phyloP scores from a whole-genome alignment of 2,113 vertebrate genomes.

The Gulo gulo region DNA sequence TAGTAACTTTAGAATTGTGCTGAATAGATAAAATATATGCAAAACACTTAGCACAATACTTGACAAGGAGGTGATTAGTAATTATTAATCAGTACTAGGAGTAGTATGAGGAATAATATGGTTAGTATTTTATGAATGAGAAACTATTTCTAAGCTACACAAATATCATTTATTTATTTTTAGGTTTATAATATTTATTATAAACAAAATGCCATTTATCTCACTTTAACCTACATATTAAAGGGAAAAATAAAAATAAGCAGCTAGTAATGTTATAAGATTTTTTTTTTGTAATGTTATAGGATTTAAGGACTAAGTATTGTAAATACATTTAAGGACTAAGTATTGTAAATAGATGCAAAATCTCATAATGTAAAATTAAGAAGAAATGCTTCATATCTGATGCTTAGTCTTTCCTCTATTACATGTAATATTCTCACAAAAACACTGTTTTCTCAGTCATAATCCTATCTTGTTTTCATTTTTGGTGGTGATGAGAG shows the following conservation, averaged over 20 bases:
- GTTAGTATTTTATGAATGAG: background rate
- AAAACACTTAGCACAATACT: background rate
- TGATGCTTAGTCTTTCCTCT: background rate
- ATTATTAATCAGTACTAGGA: background rate
- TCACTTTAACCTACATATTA: background rate
- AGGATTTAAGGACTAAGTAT: background rate
- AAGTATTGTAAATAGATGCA: background rate
- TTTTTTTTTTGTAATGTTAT: background rate
- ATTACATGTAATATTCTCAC: background rate
- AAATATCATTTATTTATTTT: background rate
- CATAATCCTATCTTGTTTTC: background rate
- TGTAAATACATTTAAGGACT: too few relatives aligned
- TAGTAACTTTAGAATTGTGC: background rate
- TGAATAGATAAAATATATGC: background rate
- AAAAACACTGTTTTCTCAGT: background rate
- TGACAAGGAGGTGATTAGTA: background rate
- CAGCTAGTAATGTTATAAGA: background rate
- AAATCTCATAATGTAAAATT: background rate
- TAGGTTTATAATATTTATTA: background rate
- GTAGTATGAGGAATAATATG: background rate
- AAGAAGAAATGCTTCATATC: background rate
- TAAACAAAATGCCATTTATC: background rate
- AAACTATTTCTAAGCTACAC: background rate
- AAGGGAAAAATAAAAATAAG: background rate
- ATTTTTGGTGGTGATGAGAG: background rate